Conservation (phyloP, 2,113 vertebrate species). For the Strix aluco region DNA sequence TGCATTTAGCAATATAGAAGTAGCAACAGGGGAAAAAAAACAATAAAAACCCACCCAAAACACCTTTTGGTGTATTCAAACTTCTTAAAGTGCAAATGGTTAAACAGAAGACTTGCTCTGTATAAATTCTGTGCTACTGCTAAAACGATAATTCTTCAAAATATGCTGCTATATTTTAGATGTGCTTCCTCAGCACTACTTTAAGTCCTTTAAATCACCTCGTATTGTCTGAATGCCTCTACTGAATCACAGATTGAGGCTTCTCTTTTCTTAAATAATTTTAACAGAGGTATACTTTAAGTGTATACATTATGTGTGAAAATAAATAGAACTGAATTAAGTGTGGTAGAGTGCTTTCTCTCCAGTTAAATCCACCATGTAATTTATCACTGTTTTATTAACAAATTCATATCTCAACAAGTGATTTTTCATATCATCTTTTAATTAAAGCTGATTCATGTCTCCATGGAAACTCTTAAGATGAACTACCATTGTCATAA, state of each 20-base stretch:
- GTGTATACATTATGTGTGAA: neutral
- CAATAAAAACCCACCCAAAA: neutral
- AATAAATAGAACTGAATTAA: neutral
- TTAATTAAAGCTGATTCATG: slow-evolving; percentile 34
- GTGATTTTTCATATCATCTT: slow-evolving; percentile 41
- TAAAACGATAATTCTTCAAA: neutral
- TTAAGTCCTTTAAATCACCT: neutral
- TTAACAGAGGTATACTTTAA: neutral
- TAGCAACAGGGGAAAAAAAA: neutral
- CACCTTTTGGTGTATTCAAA: neutral
- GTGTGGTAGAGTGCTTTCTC: neutral
- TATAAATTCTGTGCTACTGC: neutral
- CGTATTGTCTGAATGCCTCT: neutral
- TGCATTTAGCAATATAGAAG: neutral
- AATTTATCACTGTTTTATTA: slow-evolving; percentile 30
- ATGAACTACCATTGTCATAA: neutral
- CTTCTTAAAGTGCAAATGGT: neutral
- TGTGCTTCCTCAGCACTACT: neutral
- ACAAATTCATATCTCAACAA: neutral
- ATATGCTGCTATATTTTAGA: rapidly evolving
- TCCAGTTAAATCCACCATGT: neutral
- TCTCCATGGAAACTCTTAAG: neutral
- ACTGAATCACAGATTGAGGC: neutral
- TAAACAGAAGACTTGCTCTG: neutral
- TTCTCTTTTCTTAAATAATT: neutral